phyloP scores from a whole-genome alignment of 2,888 invertebrate species.

The Molanna angustata region DNA sequence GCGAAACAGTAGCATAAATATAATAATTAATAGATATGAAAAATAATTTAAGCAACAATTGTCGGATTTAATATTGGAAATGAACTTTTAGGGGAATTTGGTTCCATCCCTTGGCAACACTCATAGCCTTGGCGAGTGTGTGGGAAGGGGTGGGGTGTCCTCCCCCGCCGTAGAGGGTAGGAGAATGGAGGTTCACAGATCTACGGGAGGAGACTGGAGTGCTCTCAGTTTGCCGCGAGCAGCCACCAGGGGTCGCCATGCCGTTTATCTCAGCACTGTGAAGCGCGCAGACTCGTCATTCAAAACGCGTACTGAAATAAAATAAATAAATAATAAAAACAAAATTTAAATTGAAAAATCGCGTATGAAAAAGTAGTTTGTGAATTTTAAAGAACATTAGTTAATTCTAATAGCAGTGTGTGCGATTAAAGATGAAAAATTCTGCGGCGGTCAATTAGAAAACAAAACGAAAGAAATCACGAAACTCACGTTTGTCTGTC shows the following conservation, averaged over 20 bases:
- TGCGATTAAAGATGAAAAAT: no score
- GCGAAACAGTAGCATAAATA: neutral
- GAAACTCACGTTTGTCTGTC: no score
- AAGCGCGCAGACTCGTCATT: conserved; percentile 4
- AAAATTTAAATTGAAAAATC: no score
- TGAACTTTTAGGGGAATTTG: neutral
- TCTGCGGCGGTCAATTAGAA: no score
- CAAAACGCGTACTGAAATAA: neutral
- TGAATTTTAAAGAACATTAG: no score
- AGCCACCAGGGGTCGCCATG: conserved; percentile 14
- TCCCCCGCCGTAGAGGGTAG: conserved; percentile 6
- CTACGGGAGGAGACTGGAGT: neutral
- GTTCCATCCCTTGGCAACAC: conserved; percentile 11
- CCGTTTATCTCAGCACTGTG: neutral
- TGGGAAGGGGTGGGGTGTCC: conserved; percentile 3
- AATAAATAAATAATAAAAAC: no score
- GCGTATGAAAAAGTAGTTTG: no score
- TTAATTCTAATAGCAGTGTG: no score
- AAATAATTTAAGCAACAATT: neutral
- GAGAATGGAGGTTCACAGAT: conserved; percentile 1
- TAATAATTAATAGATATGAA: neutral
- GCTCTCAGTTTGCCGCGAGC: conserved; percentile 24
- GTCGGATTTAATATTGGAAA: neutral
- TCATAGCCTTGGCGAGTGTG: conserved; percentile 18
- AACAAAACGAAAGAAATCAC: no score